Conservation (phyloP, 1,140 invertebrate genomes). For the Drosophila sucinea region DNA sequence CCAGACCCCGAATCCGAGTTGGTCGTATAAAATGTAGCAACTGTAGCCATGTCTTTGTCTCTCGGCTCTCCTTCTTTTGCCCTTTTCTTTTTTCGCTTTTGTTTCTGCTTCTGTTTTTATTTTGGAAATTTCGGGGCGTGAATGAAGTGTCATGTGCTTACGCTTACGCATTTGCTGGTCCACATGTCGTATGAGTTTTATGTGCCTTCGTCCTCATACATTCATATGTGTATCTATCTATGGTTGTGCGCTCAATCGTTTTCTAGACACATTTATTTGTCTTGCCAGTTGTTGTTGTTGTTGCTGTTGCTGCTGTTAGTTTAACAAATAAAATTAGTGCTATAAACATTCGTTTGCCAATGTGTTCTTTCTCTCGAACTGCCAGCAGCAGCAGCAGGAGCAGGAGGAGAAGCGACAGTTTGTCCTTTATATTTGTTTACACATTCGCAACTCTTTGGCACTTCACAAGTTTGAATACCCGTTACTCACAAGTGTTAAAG, state of each 20-base stretch:
- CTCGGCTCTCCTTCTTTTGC: slow-evolving; percentile 16
- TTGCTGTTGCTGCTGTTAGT: slow-evolving; percentile 56
- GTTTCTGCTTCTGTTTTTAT: slow-evolving; percentile 27
- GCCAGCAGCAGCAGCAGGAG: neutral
- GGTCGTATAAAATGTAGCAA: slow-evolving; percentile 61
- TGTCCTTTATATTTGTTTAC: slow-evolving; percentile 61
- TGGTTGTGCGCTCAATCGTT: slow-evolving; percentile 48
- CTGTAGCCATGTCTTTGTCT: slow-evolving; percentile 51
- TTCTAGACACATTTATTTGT: slow-evolving; percentile 71
- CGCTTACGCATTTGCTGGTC: slow-evolving; percentile 65
- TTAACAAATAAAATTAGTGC: slow-evolving; percentile 78
- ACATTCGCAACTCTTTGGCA: slow-evolving; percentile 70
- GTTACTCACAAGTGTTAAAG: neutral
- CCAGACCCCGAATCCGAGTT: slow-evolving; percentile 36
- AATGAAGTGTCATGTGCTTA: slow-evolving; percentile 74
- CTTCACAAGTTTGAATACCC: slow-evolving; percentile 50
- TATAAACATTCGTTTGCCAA: slow-evolving; percentile 71
- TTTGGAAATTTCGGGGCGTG: slow-evolving; percentile 50
- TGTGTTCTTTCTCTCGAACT: neutral
- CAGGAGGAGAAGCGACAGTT: slow-evolving; percentile 24
- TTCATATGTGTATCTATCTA: slow-evolving; percentile 24
- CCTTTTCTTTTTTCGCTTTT: slow-evolving; percentile 34
- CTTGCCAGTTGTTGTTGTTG: slow-evolving; percentile 33
- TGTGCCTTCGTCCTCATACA: slow-evolving; percentile 49
- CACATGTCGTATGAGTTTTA: slow-evolving; percentile 73